Base-by-base conservation (phyloP, 2,888 invertebrate species). In the Endotricha flammealis region DNA sequence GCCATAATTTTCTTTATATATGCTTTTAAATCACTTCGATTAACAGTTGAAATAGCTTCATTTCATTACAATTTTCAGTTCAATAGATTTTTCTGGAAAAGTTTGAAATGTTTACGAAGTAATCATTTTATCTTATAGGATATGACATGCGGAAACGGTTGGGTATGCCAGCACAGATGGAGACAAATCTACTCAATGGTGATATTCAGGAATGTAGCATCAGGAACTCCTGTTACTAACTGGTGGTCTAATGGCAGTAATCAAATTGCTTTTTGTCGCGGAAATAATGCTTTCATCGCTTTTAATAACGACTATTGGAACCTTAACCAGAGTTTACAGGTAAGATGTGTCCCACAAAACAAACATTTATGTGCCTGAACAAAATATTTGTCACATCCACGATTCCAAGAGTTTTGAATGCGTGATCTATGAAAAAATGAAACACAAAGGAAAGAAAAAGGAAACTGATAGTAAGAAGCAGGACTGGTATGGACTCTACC, bases 111-210 rank as follows among this genome's bases (percentile, higher is more conserved):
- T 10, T 4, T 24, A 1, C 2, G 2, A 9, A 10, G 6, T 23
- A 13, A 10, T 7, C 11, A 8, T 17, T 1, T 4, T 17, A 27
- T 33, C 16, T 36, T 36, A 30, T 32, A 86, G 86, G 85, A 86
- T 34, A 52, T 48, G 0, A 49, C 72, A 0, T 93, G 93, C 56
- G 87, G 87, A 1, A 89, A 89, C 48, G 92, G 91, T 4, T 93
- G 93, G 92, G 72, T 93, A 0, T 94, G 93, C 57, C 94, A 95
- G 69, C 92, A 95, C 66, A 87, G 94, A 1, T 95, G 94, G 94
- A 74, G 90, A 1, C 90, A 91, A 62, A 92, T 94, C 50, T 90
- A 81, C 70, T 89, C 89, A 42, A 94, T 94, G 93, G 91, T 92
- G 0, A 85, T 62, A 0, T 94, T 94, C 66, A 88, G 91, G 40